Conservation (phyloP, 1,140 invertebrate genomes). For the Euschistus heros region DNA sequence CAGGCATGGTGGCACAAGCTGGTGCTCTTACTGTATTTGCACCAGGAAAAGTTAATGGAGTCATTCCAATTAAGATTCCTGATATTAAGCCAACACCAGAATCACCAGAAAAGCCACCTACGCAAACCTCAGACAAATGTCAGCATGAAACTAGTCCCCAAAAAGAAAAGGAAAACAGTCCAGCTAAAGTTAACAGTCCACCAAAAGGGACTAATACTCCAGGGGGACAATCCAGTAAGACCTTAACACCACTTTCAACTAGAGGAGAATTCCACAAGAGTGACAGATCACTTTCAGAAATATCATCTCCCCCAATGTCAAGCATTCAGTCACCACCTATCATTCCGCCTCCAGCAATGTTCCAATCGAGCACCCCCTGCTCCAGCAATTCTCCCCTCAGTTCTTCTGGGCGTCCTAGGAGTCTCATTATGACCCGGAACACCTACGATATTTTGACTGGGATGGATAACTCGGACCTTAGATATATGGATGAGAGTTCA, state of each 20-base stretch:
- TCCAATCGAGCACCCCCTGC: constrained; percentile 51
- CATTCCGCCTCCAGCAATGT: constrained; percentile 61
- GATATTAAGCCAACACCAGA: constrained; percentile 33
- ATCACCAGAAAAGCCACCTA: constrained; percentile 37
- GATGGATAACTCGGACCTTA: constrained; percentile 66
- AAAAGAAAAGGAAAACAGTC: not conserved
- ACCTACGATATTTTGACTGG: constrained; percentile 65
- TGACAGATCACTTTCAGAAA: constrained; percentile 30
- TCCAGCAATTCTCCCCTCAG: constrained; percentile 45
- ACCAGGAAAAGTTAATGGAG: constrained; percentile 33
- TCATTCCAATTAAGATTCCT: constrained; percentile 20
- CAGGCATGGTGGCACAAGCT: constrained; percentile 50
- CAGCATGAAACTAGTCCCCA: not conserved
- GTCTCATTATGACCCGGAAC: constrained; percentile 39
- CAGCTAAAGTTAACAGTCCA: constrained; percentile 32
- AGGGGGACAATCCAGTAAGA: constrained; percentile 16
- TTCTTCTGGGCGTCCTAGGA: constrained; percentile 45
- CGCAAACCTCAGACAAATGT: not conserved
- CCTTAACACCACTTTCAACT: constrained; percentile 37
- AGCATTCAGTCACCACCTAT: constrained; percentile 38
- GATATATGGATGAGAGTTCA: constrained; percentile 84
- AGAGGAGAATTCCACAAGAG: constrained; percentile 24
- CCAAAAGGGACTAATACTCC: constrained; percentile 45
- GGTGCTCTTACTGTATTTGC: constrained; percentile 41
- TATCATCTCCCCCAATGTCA: constrained; percentile 36